Evolutionary conservation across 2,113 vertebrate species (phyloP), one percentile per base, ranked within the genome.

Genomic region (Urocolius indicus): DNA sequence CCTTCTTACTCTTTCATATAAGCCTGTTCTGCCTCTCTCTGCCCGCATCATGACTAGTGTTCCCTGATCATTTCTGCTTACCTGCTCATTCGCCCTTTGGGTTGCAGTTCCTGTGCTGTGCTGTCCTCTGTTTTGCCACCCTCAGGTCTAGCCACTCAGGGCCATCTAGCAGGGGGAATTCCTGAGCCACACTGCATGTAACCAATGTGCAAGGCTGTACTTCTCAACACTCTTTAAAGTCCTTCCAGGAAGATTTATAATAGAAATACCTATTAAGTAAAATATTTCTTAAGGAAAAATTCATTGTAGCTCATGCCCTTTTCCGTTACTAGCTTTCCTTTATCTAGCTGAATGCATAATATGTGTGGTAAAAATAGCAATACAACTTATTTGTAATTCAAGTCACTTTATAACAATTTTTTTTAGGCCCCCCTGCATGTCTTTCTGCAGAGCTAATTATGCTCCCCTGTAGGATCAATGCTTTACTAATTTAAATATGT

Each of bases 401-500:
- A 90, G 55, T 92, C 49, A 48, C 51, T 85, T 91, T 29, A 41
- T 13, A 67, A 72, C 10, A 41, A 15, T 45, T 62, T 87, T 66
- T 51, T 88, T 87, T 68, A 83, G 46, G 45, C 30, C 8, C 34
- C 62, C 71, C 1, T 23, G 2, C 61, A 38, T 81, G 52, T 46
- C 58, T 71, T 94, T 95, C 76, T 94, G 75, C 79, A 86, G 83
- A 67, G 72, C 76, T 96, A 84, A 90, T 97, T 86, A 86, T 77
- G 46, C 26, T 80, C 8, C 78, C 32, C 75, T n/a, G 38, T 80
- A 94, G 72, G 86, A 93, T 94, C 79, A 81, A 46, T 58, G 51
- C 67, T 93, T 93, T 93, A 83, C 59, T 95, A 49, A 87, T 83
- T 93, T 93, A 85, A 94, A 88, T 89, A 77, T 88, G 54, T 95